A percentile compares a stretch with the other conserved stretches of the same genome.
Conservation (phyloP, 2,797 vertebrate species). For the Rhodeus uyekii region DNA sequence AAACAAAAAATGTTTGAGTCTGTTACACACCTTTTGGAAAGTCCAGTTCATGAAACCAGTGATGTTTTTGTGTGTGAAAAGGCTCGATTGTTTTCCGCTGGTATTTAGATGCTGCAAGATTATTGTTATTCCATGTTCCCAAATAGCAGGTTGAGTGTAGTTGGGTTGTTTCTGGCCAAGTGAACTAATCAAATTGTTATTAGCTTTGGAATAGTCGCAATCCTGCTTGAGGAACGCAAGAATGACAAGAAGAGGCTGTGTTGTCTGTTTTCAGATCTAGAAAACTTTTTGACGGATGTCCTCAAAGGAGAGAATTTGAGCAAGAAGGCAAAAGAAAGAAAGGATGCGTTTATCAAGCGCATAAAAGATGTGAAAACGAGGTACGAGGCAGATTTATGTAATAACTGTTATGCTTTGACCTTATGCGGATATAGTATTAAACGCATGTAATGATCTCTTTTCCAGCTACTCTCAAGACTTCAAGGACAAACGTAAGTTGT, state of each 20-base stretch:
- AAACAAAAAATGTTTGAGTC: too few species aligned
- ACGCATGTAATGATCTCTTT: constrained; percentile 8
- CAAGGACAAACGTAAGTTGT: constrained; percentile 85
- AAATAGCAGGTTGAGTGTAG: not conserved
- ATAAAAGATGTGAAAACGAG: constrained; percentile 87
- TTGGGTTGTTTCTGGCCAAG: not conserved
- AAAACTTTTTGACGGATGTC: constrained; percentile 82
- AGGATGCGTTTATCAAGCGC: constrained; percentile 84
- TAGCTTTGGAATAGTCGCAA: not conserved
- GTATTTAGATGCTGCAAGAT: not conserved
- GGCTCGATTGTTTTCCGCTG: not conserved
- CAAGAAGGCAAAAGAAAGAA: constrained; percentile 92
- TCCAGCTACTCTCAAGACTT: constrained; percentile 86
- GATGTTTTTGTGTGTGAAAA: not conserved
- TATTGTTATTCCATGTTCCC: not conserved
- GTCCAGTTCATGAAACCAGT: not conserved
- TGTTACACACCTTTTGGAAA: not conserved
- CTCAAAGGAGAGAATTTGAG: constrained; percentile 91
- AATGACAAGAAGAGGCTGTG: not conserved
- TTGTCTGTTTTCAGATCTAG: constrained; percentile 81
- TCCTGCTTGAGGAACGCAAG: not conserved
- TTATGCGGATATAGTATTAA: constrained; percentile 22
- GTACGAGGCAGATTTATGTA: constrained; percentile 68
- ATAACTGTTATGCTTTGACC: constrained; percentile 11
- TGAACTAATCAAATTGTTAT: not conserved